These are phyloP conservation scores for Nephrotoma flavescens DNA, from an alignment of 2,888 invertebrate genomes.

Conservation along the genomic window DNA sequence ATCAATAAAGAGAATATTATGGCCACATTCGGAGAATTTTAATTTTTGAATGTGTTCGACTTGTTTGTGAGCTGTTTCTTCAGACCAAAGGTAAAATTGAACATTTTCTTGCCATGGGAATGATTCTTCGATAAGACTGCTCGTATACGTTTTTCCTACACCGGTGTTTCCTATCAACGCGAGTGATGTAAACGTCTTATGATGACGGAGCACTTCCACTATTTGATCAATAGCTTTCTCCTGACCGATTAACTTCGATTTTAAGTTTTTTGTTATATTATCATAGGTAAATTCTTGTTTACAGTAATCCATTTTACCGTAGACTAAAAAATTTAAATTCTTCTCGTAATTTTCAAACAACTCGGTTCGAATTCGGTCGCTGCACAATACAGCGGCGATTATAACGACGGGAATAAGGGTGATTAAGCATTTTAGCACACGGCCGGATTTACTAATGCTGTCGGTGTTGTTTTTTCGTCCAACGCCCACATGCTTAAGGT, in stretches of 20 bases:
- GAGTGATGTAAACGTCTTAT: neutral
- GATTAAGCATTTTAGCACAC: neutral
- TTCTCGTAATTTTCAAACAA: neutral
- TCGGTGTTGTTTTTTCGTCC: neutral
- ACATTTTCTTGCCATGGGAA: conserved; percentile 28
- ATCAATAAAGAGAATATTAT: conserved; percentile 26
- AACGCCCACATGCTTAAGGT: neutral
- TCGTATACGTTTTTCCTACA: conserved; percentile 24
- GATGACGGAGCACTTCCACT: neutral
- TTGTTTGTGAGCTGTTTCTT: neutral
- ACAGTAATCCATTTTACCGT: neutral
- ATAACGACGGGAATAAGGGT: neutral
- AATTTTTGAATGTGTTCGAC: neutral
- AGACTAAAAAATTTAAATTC: conserved; percentile 1
- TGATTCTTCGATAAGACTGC: conserved; percentile 16
- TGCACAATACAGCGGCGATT: neutral
- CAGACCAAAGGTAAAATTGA: conserved; percentile 19
- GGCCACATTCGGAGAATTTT: conserved; percentile 22
- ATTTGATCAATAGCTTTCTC: neutral
- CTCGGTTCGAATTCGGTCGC: neutral
- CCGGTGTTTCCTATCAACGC: conserved; percentile 9
- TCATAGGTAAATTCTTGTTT: neutral
- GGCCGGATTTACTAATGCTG: neutral
- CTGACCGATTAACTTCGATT: neutral
- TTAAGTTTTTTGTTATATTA: neutral